phyloP scores from a whole-genome alignment of 2,797 vertebrate genomes.

The Urophycis tenuis region DNA sequence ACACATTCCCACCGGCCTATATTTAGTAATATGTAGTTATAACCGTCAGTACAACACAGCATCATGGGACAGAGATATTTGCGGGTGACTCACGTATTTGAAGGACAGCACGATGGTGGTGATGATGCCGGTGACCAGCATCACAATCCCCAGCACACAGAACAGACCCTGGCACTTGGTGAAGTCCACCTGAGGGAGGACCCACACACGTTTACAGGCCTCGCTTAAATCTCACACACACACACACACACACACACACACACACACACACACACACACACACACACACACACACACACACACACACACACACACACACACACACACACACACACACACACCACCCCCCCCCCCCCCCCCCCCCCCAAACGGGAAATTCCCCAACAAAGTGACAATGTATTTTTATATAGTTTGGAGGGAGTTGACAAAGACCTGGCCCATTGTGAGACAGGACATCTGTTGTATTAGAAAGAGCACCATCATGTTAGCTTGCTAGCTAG shows the following conservation, averaged over 20 bases:
- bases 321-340: slow-evolving; percentile 59
- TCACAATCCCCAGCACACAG: slow-evolving; percentile 85
- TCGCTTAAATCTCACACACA: neutral
- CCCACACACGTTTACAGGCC: neutral
- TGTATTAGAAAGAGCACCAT: too few species aligned
- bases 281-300: neutral
- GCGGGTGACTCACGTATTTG: slow-evolving; percentile 79
- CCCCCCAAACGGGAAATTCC: too few species aligned
- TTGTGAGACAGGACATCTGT: too few species aligned
- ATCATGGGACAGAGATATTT: neutral
- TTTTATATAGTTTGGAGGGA: too few species aligned
- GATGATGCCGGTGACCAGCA: slow-evolving; percentile 87
- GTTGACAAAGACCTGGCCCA: too few species aligned
- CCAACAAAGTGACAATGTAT: too few species aligned
- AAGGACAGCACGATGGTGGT: slow-evolving; percentile 84
- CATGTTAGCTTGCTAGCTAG: too few species aligned
- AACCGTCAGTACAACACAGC: neutral
- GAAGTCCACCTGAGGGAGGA: slow-evolving; percentile 83
- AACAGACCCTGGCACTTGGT: slow-evolving; percentile 90
- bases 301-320: neutral
- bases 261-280: neutral
- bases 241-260: neutral
- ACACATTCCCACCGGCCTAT: too few species aligned
- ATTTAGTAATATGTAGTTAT: too few species aligned
- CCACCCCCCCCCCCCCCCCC: neutral